Percentiles rank a stretch among this genome's conserved stretches.
phyloP scores from a whole-genome alignment of 2,888 invertebrate genomes.

The Sympetrum striolatum region DNA sequence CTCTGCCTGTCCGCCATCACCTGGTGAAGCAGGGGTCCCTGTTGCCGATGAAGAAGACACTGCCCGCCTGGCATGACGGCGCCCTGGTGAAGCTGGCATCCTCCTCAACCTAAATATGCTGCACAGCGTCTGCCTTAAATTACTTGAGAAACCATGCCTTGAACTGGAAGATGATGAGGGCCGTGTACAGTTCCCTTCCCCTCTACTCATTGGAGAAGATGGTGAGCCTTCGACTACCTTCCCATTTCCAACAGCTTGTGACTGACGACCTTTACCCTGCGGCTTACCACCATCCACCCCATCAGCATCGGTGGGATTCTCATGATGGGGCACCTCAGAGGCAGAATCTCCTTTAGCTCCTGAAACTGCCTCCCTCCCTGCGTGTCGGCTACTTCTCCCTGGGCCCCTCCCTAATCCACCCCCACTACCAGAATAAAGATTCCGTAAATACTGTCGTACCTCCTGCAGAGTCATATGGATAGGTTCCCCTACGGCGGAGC shows the following conservation, averaged over 20 bases:
- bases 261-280: neutral
- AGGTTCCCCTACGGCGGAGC: slow-evolving; percentile 68
- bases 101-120: slow-evolving; percentile 79
- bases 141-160: slow-evolving; percentile 66
- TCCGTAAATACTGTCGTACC: slow-evolving; percentile 82
- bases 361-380: slow-evolving; percentile 64
- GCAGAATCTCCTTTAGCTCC: slow-evolving; percentile 55
- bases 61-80: slow-evolving; percentile 57
- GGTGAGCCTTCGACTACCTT: slow-evolving; percentile 8
- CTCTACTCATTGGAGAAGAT: neutral
- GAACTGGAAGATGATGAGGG: neutral
- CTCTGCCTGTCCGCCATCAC: slow-evolving; percentile 56
- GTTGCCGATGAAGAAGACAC: slow-evolving; percentile 56
- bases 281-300: neutral
- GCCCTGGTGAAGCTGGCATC: slow-evolving; percentile 62
- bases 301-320: neutral
- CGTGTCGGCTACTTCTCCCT: slow-evolving; percentile 54
- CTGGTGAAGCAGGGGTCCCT: slow-evolving; percentile 51
- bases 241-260: slow-evolving; percentile 21
- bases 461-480: slow-evolving; percentile 86
- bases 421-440: slow-evolving; percentile 71
- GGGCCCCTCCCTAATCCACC: neutral
- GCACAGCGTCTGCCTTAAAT: slow-evolving; percentile 83
- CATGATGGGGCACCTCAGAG: neutral
- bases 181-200: neutral